Evolutionary conservation across 2,797 vertebrate genomes (phyloP), one percentile per base, ranked within the genome.

Genomic region (Pygocentrus nattereri): DNA sequence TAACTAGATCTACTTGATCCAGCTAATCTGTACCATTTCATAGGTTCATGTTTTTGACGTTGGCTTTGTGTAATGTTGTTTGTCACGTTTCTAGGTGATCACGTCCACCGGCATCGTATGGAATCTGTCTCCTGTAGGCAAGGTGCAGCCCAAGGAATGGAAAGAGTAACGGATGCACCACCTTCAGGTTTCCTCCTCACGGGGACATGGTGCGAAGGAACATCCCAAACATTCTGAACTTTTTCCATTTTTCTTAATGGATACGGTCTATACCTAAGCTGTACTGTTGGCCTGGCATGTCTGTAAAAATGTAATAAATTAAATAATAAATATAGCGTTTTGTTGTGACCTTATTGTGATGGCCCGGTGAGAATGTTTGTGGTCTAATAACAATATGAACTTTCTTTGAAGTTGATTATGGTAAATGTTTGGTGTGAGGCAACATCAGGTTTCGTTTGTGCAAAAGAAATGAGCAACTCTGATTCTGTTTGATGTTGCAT

Each of bases 71-170:
- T 78, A 30, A 62, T 19, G 23, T 62, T 19, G 23, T 62, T 11
- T 12, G 1, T 5, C 38, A 2, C 64, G 12, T 67, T 65, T 68
- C 25, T 84, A 95, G 95, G 93, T 95, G 15, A 0, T 89, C 76
- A 95, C 94, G 85, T 92, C 92, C 65, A 92, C 93, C 5, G 94
- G 93, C 61, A 93, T 95, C 44, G 70, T 83, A 47, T 95, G 94
- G 95, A 94, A 94, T 75, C 0, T 90, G 61, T 95, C 95, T 7
- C 95, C 95, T 0, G 75, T 95, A 0, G 92, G 94, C 18, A 95
- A 84, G 81, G 1, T 95, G 11, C 89, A 82, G 82, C 95, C 95
- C 34, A 92, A 93, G 82, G 16, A 62, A 4, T 95, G 94, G 94
- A 92, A 91, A 64, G 92, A 94, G 82, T 90, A 68, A 92, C 78